Evolutionary conservation across 2,888 invertebrate species (phyloP), one percentile per base, ranked within the genome.

Genomic region (Operophtera brumata): DNA sequence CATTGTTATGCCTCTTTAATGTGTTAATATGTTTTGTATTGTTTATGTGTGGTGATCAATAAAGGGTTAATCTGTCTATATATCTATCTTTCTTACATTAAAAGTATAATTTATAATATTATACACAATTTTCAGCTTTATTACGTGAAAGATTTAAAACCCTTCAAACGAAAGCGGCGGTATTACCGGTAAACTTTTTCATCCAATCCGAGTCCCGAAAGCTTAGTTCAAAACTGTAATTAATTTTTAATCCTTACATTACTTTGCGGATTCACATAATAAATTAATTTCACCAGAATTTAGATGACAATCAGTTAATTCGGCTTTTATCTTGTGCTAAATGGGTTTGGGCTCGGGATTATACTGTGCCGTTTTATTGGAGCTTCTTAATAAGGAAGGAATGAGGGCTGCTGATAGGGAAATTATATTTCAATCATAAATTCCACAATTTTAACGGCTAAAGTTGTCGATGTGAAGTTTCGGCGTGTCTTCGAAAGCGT

Each of bases 181-280:
- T 69, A 68, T 71, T 73, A 73, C 66, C 59, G 66, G 65, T 67
- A 65, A 80, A 77, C 71, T 77, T 80, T 80, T 77, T 74, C 64
- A 66, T 69, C 65, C 61, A 54, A 64, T 52, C 68, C 34, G 13
- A 62, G 68, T 69, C 67, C 71, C 71, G 53, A 66, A 79, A 78
- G 76, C 78, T 71, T 73, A 73, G 75, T 75, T 76, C 65, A 61
- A 65, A 81, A 81, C 78, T 78, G 77, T 84, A 83, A 86, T 85
- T 84, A 84, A 85, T 84, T 84, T 85, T 84, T 83, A 86, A 86
- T 85, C 84, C 81, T 64, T 40, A 75, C 73, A 78, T 80, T 78
- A 80, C 79, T 82, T 81, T 73, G 74, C 73, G 78, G 83, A 78
- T 80, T 79, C 75, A 74, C 73, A 78, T 81, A 82, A 80, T 78